Evolutionary conservation across 2,888 invertebrate genomes (phyloP), one percentile per base, ranked within the genome.

Genomic region (Dione vanillae): DNA sequence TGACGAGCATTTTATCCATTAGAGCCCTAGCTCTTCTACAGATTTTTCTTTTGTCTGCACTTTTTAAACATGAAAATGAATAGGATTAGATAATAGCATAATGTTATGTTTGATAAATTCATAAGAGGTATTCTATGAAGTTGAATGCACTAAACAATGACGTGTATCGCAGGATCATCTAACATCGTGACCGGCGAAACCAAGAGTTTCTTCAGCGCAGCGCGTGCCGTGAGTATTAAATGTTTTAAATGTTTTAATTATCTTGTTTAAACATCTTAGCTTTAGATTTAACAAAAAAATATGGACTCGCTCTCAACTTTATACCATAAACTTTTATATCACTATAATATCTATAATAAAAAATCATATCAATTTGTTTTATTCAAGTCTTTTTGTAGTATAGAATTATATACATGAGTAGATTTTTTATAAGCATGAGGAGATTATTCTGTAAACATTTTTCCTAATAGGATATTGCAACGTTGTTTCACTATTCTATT

Each of bases 111-210:
- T 40, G 11, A n/a, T 56, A 56, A 19, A 56, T 56, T 19, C 35
- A 61, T 61, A 45, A 43, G 27, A 45, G 54, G 14, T 27, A 27
- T 45, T 43, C 35, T 61, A 45, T 43, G 2, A 61, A 61, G 69
- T 73, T 70, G 67, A 72, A 74, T 69, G 61, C 67, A 71, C 76
- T 78, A 82, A 64, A 86, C 86, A 87, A 87, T 85, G 81, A 82
- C 79, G 77, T 84, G 81, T 90, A 92, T 85, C 87, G 71, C 90
- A 96, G 95, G 97, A 79, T 96, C 97, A 76, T 96, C 97, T 74
- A 97, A 97, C 91, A 96, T 97, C 83, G 97, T 98, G 81, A 97
- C 97, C 79, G 97, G 97, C 75, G 97, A 98, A 92, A 97, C 97
- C 14, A 97, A 97, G 92, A 97, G 97, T 90, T 96, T 97, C 94